A percentile compares a stretch with the other conserved stretches of the same genome.
phyloP scores from a whole-genome alignment of 2,888 invertebrate species.

The Branchellion lobata region DNA sequence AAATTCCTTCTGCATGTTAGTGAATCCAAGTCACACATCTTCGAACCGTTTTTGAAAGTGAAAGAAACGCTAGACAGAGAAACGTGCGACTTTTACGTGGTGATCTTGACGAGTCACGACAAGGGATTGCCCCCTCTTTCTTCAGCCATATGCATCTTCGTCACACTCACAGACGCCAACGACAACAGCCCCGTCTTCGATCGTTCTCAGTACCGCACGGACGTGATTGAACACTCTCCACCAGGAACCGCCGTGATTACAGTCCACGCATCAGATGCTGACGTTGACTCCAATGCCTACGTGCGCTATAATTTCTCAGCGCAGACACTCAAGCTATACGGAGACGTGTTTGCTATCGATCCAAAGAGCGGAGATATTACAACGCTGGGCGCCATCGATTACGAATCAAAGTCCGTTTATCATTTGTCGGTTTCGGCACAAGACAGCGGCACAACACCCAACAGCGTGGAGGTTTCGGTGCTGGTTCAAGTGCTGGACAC shows the following conservation, averaged over 20 bases:
- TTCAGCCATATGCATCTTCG: slow-evolving; percentile 45
- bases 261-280: slow-evolving; percentile 51
- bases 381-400: slow-evolving; percentile 49
- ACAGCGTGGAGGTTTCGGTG: slow-evolving; percentile 49
- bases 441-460: slow-evolving; percentile 50
- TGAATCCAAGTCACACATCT: neutral
- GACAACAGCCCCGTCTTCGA: slow-evolving; percentile 49
- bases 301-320: slow-evolving; percentile 51
- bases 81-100: slow-evolving; percentile 46
- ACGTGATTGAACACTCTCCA: slow-evolving; percentile 48
- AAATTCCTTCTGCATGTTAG: slow-evolving; percentile 8
- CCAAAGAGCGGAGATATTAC: slow-evolving; percentile 49
- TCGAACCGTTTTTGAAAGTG: slow-evolving; percentile 35
- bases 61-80: slow-evolving; percentile 36
- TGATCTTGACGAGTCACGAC: slow-evolving; percentile 50
- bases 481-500: slow-evolving; percentile 50
- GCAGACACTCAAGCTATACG: slow-evolving; percentile 47
- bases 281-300: slow-evolving; percentile 50
- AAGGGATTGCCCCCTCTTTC: slow-evolving; percentile 48
- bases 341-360: slow-evolving; percentile 49
- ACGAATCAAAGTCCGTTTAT: slow-evolving; percentile 49
- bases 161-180: slow-evolving; percentile 47
- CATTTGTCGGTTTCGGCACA: slow-evolving; percentile 49
- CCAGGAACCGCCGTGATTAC: slow-evolving; percentile 42
- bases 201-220: slow-evolving; percentile 44